These are phyloP conservation scores for Drosophila incognita DNA, from an alignment of 2,888 invertebrate species.

Conservation along the genomic window DNA sequence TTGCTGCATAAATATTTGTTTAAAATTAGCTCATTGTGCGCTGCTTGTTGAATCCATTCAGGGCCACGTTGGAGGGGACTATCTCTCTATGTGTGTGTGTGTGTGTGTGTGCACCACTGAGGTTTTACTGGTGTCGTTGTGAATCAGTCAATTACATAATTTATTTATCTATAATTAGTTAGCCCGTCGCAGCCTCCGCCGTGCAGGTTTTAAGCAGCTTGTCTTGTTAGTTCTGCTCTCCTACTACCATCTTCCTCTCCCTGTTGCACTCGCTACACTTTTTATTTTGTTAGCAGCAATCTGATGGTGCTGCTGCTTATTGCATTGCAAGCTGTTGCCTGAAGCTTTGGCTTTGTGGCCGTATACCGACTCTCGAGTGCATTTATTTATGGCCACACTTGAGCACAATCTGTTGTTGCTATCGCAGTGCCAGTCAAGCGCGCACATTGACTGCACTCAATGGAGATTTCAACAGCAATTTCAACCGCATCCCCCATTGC, in stretches of 20 bases:
- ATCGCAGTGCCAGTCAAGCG: slow-evolving; percentile 36
- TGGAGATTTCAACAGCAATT: slow-evolving; percentile 33
- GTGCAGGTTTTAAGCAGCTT: slow-evolving; percentile 5
- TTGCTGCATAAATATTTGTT: slow-evolving; percentile 79
- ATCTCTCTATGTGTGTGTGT: background rate
- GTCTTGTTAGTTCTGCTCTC: background rate
- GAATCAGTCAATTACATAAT: slow-evolving; percentile 71
- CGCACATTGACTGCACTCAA: slow-evolving; percentile 39
- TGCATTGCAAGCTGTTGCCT: slow-evolving; percentile 21
- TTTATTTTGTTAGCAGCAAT: background rate
- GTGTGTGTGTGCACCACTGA: slow-evolving; percentile 8
- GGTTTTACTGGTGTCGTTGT: slow-evolving; percentile 17
- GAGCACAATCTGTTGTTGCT: slow-evolving; percentile 32
- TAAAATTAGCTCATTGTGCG: slow-evolving; percentile 78
- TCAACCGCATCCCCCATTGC: slow-evolving; percentile 1
- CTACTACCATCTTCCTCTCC: background rate
- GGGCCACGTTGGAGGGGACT: background rate
- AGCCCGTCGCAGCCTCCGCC: slow-evolving; percentile 17
- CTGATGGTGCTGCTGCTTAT: slow-evolving; percentile 18
- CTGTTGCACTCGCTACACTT: background rate
- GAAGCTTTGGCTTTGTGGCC: slow-evolving; percentile 30
- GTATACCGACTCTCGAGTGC: slow-evolving; percentile 16
- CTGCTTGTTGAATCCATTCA: slow-evolving; percentile 21
- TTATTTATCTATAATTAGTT: slow-evolving; percentile 77
- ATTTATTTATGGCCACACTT: slow-evolving; percentile 48